Base-by-base conservation (phyloP, 2,113 vertebrate species). In the Melanocharis versteri region DNA sequence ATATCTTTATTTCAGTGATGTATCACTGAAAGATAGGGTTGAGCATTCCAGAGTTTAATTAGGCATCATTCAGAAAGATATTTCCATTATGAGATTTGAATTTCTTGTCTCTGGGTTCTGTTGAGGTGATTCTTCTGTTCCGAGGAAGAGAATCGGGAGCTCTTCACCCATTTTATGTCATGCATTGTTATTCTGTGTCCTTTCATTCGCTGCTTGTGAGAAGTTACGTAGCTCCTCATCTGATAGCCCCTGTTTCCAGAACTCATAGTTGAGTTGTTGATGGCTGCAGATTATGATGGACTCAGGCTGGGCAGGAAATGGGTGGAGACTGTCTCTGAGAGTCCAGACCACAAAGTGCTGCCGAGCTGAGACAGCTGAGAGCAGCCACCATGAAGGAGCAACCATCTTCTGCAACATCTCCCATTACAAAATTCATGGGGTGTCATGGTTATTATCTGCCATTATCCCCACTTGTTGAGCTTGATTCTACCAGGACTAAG, bases 91-190 rank as follows among this genome's bases (percentile, higher is more conserved):
- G 30, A 83, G 28, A 50, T 73, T 61, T 24, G 0, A 90, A 77
- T 88, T 51, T 79, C 48, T 87, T 87, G 33, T 20, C 40, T 88
- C 61, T 40, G 16, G 68, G 28, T 79, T 91, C 48, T 68, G 18
- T 75, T 90, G 17, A 83, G 69, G 40, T 87, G n/a, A 37, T 80
- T 6, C 31, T 85, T 93, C 33, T 65, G 12, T 72, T 87, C 83
- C 0, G 0, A 80, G 45, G 75, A 90, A 48, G 57, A 85, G 15
- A 62, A 15, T 0, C 53, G 26, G 53, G 37, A 90, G 26, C 20
- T 83, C 48, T 72, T 88, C 54, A 61, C 47, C 30, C 23, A 31
- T 86, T 87, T 91, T 64, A 47, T 68, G 19, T 47, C 19, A 22
- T 28, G 19, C 23, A 9, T 81, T 82, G 22, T 87, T 91, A 71